Percentiles rank a stretch among this genome's conserved stretches.
Conservation (phyloP, 2,797 vertebrate genomes). For the Alcedo quadribrachys region DNA sequence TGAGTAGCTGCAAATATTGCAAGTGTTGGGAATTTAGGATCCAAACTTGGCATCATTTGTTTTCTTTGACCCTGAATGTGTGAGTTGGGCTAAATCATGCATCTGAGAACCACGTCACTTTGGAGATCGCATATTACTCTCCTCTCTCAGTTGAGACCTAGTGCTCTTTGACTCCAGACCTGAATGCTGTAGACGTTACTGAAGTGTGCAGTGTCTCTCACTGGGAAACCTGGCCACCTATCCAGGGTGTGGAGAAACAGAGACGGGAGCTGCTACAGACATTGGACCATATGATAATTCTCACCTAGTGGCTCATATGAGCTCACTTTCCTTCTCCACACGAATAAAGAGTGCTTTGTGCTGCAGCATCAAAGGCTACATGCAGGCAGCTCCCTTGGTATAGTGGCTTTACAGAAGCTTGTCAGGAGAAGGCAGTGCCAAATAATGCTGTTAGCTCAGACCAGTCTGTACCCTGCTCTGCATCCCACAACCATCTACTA, state of each 20-base stretch:
- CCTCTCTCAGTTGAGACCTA: neutral
- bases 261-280: neutral
- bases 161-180: neutral
- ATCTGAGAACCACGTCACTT: neutral
- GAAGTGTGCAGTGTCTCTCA: neutral
- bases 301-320: neutral
- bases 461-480: neutral
- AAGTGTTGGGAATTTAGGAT: neutral
- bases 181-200: fast-evolving
- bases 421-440: neutral
- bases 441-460: neutral
- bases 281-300: neutral
- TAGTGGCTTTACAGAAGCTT: slow-evolving; percentile 1
- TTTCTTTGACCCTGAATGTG: neutral
- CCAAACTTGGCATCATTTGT: neutral
- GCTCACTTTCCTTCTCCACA: neutral
- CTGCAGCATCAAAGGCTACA: neutral
- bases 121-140: neutral
- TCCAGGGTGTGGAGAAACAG: neutral
- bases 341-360: slow-evolving; percentile 1
- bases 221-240: neutral
- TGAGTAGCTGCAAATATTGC: neutral
- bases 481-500: neutral
- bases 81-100: neutral
- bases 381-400: neutral